Evolutionary conservation across 2,797 vertebrate genomes (phyloP), one percentile per base, ranked within the genome.

Genomic region (Gallinago nigripennis): DNA sequence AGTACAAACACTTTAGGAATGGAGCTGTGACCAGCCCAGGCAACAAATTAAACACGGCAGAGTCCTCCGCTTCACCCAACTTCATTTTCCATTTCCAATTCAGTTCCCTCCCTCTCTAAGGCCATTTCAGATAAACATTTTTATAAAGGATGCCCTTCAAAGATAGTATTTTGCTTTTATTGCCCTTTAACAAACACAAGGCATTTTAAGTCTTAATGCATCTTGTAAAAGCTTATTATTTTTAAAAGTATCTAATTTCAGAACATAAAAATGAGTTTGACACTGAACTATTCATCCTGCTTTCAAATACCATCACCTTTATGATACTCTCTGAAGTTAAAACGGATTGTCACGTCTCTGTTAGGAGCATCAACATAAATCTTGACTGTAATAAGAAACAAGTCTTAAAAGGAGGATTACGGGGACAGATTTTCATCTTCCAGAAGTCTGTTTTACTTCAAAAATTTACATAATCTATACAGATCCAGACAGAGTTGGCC

Each of bases 161-260:
- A 95, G 91, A 86, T 46, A 95, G 8, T 84, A 93, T 91, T 96
- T 95, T 88, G 71, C 77, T 93, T 95, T 95, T 89, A 91, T 27
- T 80, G 84, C 23, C 71, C 60, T 94, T 93, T 73, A 90, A 95
- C 71, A 97, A 96, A 93, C 80, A 94, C n/a, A 50, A 78, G 72
- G 46, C 77, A 88, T 92, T 87, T 53, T 56, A 90, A 80, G 77
- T 65, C 88, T 88, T 93, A 94, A 97, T 72, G 80, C 56, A 80
- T 70, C 92, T 91, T 93, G 84, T 96, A 97, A 95, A 97, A 95
- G 53, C 77, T 76, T 65, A 94, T 82, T 94, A 79, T 75, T 86
- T 96, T 81, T 18, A 27, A 77, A 95, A 89, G 78, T 70, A 94
- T 87, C 92, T 88, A 28, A 86, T 92, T 96, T 89, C 86, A 90